Evolutionary conservation across 2,888 invertebrate species (phyloP).

Genomic region (Sinopyrophorus schimmeli): DNA sequence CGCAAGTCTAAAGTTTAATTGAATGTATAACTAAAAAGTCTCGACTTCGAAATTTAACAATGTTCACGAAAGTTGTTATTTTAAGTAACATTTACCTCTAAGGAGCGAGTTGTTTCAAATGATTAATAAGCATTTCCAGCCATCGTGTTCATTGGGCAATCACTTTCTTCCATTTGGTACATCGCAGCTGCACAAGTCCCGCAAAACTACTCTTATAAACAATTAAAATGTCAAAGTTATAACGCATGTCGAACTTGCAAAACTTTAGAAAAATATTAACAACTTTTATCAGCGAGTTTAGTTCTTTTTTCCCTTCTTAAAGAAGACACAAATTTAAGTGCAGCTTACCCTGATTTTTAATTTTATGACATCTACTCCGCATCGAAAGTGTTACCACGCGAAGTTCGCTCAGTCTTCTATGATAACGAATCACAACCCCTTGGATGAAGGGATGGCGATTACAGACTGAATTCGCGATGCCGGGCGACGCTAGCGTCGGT

Average conservation of each 20-base stretch:
- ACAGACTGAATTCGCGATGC: conserved; percentile 35
- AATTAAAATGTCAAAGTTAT: conserved; percentile 3
- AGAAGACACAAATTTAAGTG: no score
- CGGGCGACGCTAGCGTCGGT: conserved; percentile 25
- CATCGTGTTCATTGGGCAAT: conserved; percentile 11
- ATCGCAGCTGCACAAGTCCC: not conserved
- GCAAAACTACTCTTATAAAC: not conserved
- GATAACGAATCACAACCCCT: conserved; percentile 19
- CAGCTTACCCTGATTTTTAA: no score
- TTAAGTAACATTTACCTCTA: conserved; percentile 16
- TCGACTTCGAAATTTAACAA: no score
- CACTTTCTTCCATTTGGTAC: conserved; percentile 20
- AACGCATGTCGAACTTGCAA: conserved; percentile 4
- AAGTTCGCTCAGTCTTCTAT: conserved; percentile 8
- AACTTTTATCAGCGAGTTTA: no score
- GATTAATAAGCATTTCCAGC: conserved; percentile 11
- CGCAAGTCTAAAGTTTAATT: not conserved
- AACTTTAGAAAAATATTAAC: conserved; percentile 5
- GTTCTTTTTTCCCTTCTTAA: no score
- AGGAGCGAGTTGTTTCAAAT: conserved; percentile 11
- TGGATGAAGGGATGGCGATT: conserved; percentile 33
- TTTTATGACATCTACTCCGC: no score
- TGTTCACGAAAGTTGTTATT: no score
- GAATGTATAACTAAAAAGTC: no score
- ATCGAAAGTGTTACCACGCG: no score